Base-by-base conservation (phyloP, 1,140 invertebrate genomes). In the Psilanteris sp. region DNA sequence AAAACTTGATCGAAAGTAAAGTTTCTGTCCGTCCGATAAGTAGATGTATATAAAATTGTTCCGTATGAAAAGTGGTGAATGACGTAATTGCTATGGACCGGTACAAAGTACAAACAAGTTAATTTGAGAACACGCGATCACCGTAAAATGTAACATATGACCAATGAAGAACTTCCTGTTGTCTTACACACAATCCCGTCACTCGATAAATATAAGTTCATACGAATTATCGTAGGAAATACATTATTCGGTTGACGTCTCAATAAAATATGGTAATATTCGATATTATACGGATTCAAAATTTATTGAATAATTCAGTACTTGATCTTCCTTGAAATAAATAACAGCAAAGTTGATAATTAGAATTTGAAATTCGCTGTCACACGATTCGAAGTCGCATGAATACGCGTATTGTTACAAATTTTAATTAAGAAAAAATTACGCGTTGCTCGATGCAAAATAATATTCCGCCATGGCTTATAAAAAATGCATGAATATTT, bases 171-270 rank as follows among this genome's bases (percentile, higher is more conserved):
- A 57, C 48, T 55, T 72, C 50, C 68, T 55, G 57, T 72, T 62
- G 50, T 41, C 50, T 39, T n/a, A n/a, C 48, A 22, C 24, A 39
- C 18, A 14, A 57, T 54, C 6, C 10, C 31, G 50, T 57, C 64
- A 39, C 52, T 41, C 52, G 43, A 57, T 50, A 57, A 68, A 68
- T 68, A 68, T 57, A 68, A 57, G 26, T 41, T 55, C 10, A 26
- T 57, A 43, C 44, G 31, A 41, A 52, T 70, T 57, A 70, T 52
- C 44, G 66, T 52, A 54, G 31, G 54, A 70, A 61, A 70, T 70
- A 70, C 29, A 59, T 70, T 70, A 59, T 70, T 59, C 54, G 66
- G 26, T 50, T 59, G 66, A 70, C 66, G 16, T 71, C 46, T 71
- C 48, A 61, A 71, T 59, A 70, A 70, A 52, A 70, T 70, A 59